Evolutionary conservation across 2,113 vertebrate species (phyloP).

Genomic region (Candoia aspera): DNA sequence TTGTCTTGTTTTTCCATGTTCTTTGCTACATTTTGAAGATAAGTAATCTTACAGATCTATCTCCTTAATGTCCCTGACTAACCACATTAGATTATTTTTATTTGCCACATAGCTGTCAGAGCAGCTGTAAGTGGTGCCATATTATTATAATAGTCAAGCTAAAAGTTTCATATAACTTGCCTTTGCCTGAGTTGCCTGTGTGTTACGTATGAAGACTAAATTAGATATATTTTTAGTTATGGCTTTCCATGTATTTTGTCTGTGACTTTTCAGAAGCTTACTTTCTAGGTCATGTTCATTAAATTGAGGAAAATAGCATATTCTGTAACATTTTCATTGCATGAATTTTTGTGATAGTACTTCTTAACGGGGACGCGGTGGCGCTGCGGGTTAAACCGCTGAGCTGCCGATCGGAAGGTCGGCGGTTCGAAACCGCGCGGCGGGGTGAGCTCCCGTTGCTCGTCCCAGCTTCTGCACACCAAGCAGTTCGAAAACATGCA

Average conservation of each 20-base stretch:
- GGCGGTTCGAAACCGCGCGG: no score
- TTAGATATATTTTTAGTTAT: constrained; percentile 32
- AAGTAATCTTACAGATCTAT: background rate
- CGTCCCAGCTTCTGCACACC: no score
- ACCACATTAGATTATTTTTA: background rate
- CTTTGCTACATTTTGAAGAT: background rate
- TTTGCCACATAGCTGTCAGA: background rate
- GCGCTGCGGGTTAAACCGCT: no score
- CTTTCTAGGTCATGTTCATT: background rate
- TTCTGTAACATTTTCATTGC: background rate
- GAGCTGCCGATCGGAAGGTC: no score
- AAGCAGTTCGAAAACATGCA: no score
- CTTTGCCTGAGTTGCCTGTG: constrained; percentile 34
- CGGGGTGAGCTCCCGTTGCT: no score
- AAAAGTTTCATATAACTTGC: background rate
- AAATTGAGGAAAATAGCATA: background rate
- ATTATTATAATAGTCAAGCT: background rate
- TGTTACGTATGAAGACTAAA: constrained; percentile 6
- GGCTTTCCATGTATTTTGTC: constrained; percentile 31
- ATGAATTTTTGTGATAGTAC: background rate
- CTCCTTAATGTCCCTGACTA: background rate
- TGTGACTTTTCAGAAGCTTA: constrained; percentile 26
- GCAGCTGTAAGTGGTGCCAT: background rate
- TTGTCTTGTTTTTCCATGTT: background rate
- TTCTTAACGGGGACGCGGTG: no score